Base-by-base conservation (phyloP, 2,113 vertebrate genomes). In the Nyctibius bracteatus region DNA sequence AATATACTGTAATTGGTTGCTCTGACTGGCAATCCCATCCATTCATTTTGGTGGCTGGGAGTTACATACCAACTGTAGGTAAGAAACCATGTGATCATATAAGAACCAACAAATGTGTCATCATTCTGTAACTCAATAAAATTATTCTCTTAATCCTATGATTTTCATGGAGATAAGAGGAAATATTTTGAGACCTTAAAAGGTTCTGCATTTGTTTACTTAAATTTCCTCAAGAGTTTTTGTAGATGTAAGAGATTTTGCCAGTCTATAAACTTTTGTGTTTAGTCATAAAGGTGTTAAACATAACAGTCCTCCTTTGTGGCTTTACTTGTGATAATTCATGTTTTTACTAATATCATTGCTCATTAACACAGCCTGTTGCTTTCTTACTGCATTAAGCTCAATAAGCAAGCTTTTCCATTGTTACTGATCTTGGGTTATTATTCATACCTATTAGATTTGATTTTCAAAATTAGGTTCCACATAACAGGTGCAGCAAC, bases 31-130 rank as follows among this genome's bases (percentile, higher is more conserved):
- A 94, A 88, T 96, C 87, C 92, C 92, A 95, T 87, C 81, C 92
- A 93, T 96, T 65, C 90, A 78, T 95, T 94, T 95, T 93, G 85
- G 81, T 94, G 92, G 91, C 93, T 97, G 92, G 93, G 87, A 94
- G 58, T 94, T 94, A 82, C 81, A 62, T 90, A 93, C 85, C 92
- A 87, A 68, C 85, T 55, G 85, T 97, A 95, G 90, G 85, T 96
- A 96, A 92, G 94, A 94, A 91, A 90, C 28, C 44, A 39, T 49
- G 43, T 52, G 84, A 82, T 94, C 15, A 3, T 80, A 1, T 67
- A 78, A 92, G 75, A 94, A 83, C n/a, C 63, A 81, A 92, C 68
- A 86, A 66, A 78, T 55, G 86, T 51, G 90, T 88, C 46, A 77
- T 82, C 62, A 54, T 90, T 92, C 59, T 86, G 0, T 93, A 80